Evolutionary conservation across 2,797 vertebrate species (phyloP), one percentile per base, ranked within the genome.

Genomic region (Chrysocyon brachyurus): DNA sequence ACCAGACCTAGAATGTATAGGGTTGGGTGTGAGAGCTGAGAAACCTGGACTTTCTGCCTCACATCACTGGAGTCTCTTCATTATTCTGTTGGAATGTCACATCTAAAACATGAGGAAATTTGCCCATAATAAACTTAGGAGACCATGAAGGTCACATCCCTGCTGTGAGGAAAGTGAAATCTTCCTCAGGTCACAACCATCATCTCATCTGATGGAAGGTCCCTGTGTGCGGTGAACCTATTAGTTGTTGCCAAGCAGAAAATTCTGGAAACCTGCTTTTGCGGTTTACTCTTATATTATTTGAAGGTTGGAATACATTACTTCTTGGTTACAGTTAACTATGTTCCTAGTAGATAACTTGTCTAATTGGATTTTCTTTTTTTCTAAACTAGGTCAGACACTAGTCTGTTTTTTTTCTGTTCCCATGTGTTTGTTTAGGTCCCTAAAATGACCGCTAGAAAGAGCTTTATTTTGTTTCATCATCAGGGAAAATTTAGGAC

Each of bases 401-500:
- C 88, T 88, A 59, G 52, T 36, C 46, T n/a, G 1, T 16, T 77
- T 79, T 75, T 90, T 91, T 77, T 57, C 81, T 87, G 4, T 77
- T 91, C 19, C 28, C 72, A 0, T 70, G 14, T 94, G 15, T 92
- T 91, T 94, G 12, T 79, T 95, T 90, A 57, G 89, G 19, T 21
- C 66, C 63, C 56, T 81, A 63, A 84, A 92, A 73, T 88, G 64
- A 49, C 64, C 52, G 8, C 46, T 85, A 66, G 89, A 66, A 93
- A 77, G 61, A 75, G 84, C 59, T 90, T 82, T 73, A 78, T 64
- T 86, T 85, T 96, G 57, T 89, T 79, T 81, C n/a, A 82, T 66
- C 59, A 26, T 94, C 21, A 56, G 61, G 64, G 28, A 78, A 94
- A 82, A 68, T 31, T 36, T 61, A 66, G 28, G 61, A 54, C 21